phyloP scores from a whole-genome alignment of 2,888 invertebrate species.

The Laothoe populi region DNA sequence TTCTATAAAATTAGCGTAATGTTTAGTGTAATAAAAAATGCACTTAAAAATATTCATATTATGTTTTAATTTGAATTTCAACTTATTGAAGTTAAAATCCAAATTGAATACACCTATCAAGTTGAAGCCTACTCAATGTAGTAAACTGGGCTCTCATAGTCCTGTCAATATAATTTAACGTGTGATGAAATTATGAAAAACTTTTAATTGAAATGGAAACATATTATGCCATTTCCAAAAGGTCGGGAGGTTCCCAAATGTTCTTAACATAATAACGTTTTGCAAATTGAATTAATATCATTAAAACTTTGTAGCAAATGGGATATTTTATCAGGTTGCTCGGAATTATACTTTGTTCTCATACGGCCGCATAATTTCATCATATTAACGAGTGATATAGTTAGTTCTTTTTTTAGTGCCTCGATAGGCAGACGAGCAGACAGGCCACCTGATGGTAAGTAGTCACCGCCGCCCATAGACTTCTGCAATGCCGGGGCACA shows the following conservation, averaged over 20 bases:
- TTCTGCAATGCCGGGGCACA: no score
- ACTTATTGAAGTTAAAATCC: no score
- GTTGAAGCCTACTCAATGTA: neutral
- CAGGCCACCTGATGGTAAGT: no score
- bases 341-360: neutral
- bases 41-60: no score
- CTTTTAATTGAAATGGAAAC: constrained; percentile 8
- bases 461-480: no score
- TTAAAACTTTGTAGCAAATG: constrained; percentile 11
- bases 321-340: neutral
- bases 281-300: neutral
- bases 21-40: no score
- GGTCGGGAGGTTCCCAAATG: constrained; percentile 14
- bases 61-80: no score
- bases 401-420: no score
- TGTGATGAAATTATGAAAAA: neutral
- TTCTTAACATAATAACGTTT: constrained; percentile 32
- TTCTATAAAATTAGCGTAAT: no score
- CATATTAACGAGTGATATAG: no score
- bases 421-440: no score
- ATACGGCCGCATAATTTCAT: no score
- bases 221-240: neutral
- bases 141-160: neutral
- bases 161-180: neutral
- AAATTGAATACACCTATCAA: neutral